These are phyloP conservation scores for Cordilura impudica DNA, from an alignment of 2,888 invertebrate genomes.

Conservation along the genomic window DNA sequence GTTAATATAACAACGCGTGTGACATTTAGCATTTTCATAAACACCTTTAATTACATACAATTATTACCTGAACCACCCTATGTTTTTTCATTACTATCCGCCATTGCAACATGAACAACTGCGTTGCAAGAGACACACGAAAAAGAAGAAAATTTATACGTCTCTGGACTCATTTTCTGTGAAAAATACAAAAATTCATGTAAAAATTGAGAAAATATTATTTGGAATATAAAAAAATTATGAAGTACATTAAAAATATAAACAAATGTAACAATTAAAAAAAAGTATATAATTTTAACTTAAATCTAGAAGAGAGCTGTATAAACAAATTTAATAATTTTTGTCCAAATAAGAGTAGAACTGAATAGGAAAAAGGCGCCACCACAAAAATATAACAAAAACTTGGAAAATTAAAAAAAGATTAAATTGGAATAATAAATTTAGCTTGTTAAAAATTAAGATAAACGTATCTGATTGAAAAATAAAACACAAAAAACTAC, in stretches of 20 bases:
- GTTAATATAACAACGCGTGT: too few relatives aligned
- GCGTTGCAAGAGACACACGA: constrained; percentile 36
- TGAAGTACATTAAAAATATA: constrained; percentile 34
- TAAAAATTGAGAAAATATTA: constrained; percentile 16
- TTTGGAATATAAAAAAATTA: constrained; percentile 25
- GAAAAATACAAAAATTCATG: constrained; percentile 22
- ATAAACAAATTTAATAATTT: constrained; percentile 22
- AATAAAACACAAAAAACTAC: neutral
- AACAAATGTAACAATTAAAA: constrained; percentile 7
- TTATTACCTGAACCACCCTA: constrained; percentile 3
- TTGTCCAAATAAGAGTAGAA: constrained; percentile 23
- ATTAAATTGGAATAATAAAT: neutral
- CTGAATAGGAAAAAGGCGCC: constrained; percentile 57
- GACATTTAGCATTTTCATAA: too few relatives aligned
- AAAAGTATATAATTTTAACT: neutral
- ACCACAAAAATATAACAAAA: constrained; percentile 25
- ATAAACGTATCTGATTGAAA: neutral
- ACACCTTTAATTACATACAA: neutral
- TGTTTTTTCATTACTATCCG: neutral
- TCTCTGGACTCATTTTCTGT: constrained; percentile 36
- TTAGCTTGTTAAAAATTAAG: neutral
- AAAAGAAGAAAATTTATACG: constrained; percentile 55
- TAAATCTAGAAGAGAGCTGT: neutral
- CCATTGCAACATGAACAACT: constrained; percentile 32
- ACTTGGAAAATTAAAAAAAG: neutral